Base-by-base conservation (phyloP, 2,113 vertebrate genomes). In the Collichthys lucidus region DNA sequence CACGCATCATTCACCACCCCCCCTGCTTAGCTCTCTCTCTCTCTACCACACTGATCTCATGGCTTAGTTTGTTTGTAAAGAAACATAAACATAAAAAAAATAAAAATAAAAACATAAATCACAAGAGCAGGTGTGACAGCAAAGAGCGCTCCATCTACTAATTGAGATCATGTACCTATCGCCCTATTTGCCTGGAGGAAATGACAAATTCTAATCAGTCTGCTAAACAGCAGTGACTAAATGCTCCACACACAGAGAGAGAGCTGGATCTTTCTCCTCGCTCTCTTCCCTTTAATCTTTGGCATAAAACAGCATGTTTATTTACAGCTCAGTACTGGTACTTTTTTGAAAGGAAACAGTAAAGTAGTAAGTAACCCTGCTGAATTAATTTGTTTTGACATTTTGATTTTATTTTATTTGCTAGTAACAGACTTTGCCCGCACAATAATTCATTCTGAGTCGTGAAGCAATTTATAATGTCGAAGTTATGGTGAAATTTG, bases 91-190 rank as follows among this genome's bases (percentile, higher is more conserved):
- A n/a, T n/a, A n/a, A n/a, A n/a, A n/a, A n/a, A n/a, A n/a, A n/a
- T n/a, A n/a, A n/a, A n/a, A n/a, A n/a, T n/a, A n/a, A n/a, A n/a
- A n/a, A n/a, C n/a, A n/a, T n/a, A 50, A 86, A 63, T 79, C 63
- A 61, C 67, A 71, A 31, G 66, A 73, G 55, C 57, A 76, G 74
- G 69, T 42, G 68, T 67, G 71, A 84, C 68, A 75, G 78, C 53
- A 12, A 59, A 66, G 74, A 50, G 63, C 79, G 68, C n/a, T 50
- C 15, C 42, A 40, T 63, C 46, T 10, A 16, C 80, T 89, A 89
- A 89, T 82, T 88, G 83, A 88, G 77, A 87, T 91, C 63, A 75
- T 86, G 75, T 75, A 70, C 76, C 72, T 57, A 42, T 68, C 7
- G 31, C 66, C 22, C 42, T 83, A 2, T 72, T 88, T 71, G 74